phyloP scores from a whole-genome alignment of 2,113 vertebrate species.

The Smithornis capensis region DNA sequence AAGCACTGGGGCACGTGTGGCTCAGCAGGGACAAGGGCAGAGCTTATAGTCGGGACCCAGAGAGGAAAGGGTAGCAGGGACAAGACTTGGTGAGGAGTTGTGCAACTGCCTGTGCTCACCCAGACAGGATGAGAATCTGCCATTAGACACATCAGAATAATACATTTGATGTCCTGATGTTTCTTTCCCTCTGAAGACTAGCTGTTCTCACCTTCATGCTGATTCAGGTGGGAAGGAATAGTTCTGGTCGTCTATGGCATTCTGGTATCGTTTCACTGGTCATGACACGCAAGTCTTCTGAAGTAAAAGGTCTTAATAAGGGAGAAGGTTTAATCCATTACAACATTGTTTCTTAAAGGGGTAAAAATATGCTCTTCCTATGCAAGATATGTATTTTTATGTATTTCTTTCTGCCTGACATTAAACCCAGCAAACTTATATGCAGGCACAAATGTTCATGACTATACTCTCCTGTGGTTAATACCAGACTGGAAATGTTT shows the following conservation, averaged over 20 bases:
- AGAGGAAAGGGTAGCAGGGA: not conserved
- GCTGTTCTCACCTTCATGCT: not conserved
- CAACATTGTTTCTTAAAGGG: not conserved
- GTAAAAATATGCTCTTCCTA: not conserved
- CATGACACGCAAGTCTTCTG: not conserved
- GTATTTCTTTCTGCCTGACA: not conserved
- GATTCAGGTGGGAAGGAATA: not conserved
- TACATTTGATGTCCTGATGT: not conserved
- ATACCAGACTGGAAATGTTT: not conserved
- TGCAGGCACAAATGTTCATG: not conserved
- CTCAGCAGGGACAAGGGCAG: not conserved
- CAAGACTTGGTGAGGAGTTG: accelerated
- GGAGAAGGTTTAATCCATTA: not conserved
- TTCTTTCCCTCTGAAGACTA: not conserved
- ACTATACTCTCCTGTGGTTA: not conserved
- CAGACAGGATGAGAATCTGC: not conserved
- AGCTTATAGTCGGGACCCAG: accelerated
- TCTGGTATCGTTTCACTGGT: not conserved
- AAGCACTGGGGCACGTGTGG: accelerated
- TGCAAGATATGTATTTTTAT: not conserved
- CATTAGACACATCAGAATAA: not conserved
- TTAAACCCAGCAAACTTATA: not conserved
- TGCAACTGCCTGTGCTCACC: not conserved
- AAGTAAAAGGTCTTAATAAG: not conserved
- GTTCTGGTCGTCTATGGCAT: not conserved